These are phyloP conservation scores for Hyalella azteca DNA, from an alignment of 2,888 invertebrate genomes.

Conservation along the genomic window DNA sequence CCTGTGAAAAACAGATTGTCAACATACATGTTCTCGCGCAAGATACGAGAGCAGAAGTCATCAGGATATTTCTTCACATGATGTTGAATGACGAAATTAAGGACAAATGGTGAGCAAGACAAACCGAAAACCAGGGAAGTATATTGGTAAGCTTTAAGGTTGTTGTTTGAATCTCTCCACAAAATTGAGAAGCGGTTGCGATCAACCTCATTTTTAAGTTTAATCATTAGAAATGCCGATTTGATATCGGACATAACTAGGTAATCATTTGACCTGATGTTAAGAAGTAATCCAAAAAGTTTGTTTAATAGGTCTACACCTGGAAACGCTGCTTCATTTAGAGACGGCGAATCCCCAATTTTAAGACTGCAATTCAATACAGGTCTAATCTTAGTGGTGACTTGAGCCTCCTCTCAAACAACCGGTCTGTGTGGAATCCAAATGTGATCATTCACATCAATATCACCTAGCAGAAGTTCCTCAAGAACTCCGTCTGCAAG, in stretches of 20 bases:
- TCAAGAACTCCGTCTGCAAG: too few relatives aligned
- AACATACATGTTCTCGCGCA: not conserved
- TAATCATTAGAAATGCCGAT: slow-evolving; percentile 3
- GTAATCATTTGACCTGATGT: not conserved
- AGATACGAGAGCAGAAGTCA: not conserved
- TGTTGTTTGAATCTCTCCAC: not conserved
- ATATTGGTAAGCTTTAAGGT: not conserved
- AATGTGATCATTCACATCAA: too few relatives aligned
- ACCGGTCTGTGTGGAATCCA: too few relatives aligned
- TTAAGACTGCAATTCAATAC: slow-evolving; percentile 23
- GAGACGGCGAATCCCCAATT: not conserved
- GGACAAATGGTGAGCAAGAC: not conserved
- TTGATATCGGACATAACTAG: not conserved
- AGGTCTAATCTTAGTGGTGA: slow-evolving; percentile 23
- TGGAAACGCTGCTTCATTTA: not conserved
- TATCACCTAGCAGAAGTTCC: too few relatives aligned
- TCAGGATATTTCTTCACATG: not conserved
- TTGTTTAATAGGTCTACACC: not conserved
- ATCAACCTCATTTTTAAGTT: not conserved
- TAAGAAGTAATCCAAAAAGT: not conserved
- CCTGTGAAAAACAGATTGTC: not conserved
- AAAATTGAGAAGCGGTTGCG: not conserved
- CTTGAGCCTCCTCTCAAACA: too few relatives aligned
- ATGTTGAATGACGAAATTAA: not conserved
- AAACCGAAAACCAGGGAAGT: not conserved